These are phyloP conservation scores for Sprattus sprattus DNA, from an alignment of 2,113 vertebrate species.

Conservation along the genomic window DNA sequence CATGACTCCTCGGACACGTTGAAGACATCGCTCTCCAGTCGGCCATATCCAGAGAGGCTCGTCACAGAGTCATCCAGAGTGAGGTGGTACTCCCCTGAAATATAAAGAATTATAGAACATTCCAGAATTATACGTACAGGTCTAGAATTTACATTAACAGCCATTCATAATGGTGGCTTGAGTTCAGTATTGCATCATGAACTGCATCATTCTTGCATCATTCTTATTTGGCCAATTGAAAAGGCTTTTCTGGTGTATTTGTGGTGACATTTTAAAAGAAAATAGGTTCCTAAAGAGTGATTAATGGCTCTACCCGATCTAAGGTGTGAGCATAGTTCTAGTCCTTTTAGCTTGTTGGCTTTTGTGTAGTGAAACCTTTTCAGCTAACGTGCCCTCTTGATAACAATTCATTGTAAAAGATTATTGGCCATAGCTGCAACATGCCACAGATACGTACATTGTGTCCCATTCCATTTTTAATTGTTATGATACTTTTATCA, in stretches of 20 bases:
- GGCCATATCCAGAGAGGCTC: conserved; percentile 56
- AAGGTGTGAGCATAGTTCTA: background rate
- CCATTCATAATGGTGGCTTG: too few relatives aligned
- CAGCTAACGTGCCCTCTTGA: conserved; percentile 1
- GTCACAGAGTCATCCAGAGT: conserved; percentile 61
- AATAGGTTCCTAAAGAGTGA: too few relatives aligned
- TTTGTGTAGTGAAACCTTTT: background rate
- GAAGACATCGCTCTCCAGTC: conserved; percentile 66
- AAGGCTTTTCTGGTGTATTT: too few relatives aligned
- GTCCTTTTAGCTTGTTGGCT: background rate
- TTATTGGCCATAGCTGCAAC: conserved; percentile 43
- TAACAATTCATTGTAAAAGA: conserved; percentile 48
- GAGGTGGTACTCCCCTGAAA: conserved; percentile 55
- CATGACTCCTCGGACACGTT: conserved; percentile 67
- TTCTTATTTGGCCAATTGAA: too few relatives aligned
- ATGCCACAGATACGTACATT: background rate
- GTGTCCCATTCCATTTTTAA: background rate
- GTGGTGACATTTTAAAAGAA: too few relatives aligned
- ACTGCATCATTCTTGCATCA: too few relatives aligned
- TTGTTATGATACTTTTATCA: background rate
- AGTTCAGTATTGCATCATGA: too few relatives aligned
- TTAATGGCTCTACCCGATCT: too few relatives aligned
- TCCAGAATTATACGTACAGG: too few relatives aligned
- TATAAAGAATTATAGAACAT: too few relatives aligned
- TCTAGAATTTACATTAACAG: too few relatives aligned